Evolutionary conservation across 1,140 invertebrate species (phyloP).

Genomic region (Harpegnathos saltator): DNA sequence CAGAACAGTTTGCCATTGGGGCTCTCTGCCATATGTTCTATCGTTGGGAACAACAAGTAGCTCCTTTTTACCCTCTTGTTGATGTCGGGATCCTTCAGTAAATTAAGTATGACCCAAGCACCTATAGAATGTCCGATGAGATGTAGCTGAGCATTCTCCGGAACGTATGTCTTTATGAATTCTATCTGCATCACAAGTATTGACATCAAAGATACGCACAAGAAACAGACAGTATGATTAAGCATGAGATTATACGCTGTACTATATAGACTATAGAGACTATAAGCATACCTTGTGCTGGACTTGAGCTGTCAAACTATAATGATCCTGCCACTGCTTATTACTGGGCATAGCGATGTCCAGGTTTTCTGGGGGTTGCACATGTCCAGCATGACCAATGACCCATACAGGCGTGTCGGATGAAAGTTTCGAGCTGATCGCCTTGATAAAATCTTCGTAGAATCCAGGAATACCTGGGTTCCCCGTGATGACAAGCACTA

Average conservation of each 20-base stretch:
- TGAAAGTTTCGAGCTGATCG: conserved; percentile 87
- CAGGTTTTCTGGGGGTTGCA: conserved; percentile 86
- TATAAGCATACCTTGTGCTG: conserved; percentile 93
- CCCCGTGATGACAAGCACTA: conserved; percentile 88
- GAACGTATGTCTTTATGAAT: conserved; percentile 91
- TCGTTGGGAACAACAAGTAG: conserved; percentile 93
- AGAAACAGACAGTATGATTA: conserved; percentile 5
- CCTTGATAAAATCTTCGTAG: conserved; percentile 90
- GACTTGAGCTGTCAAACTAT: conserved; percentile 91
- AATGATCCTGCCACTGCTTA: conserved; percentile 87
- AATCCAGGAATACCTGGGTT: conserved; percentile 91
- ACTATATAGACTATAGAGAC: too few relatives aligned
- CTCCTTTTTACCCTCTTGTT: conserved; percentile 85
- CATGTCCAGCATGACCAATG: conserved; percentile 90
- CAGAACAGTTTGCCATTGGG: conserved; percentile 89
- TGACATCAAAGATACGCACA: conserved; percentile 16
- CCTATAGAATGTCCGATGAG: conserved; percentile 95
- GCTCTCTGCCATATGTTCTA: conserved; percentile 91
- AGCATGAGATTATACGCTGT: too few relatives aligned
- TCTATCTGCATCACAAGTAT: conserved; percentile 83
- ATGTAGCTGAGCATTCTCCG: conserved; percentile 89
- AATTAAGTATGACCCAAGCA: conserved; percentile 91
- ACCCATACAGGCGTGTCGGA: conserved; percentile 90
- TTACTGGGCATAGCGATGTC: conserved; percentile 83
- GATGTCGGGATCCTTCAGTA: conserved; percentile 88